phyloP scores from a whole-genome alignment of 2,797 vertebrate genomes.

The Glyptemys insculpta region DNA sequence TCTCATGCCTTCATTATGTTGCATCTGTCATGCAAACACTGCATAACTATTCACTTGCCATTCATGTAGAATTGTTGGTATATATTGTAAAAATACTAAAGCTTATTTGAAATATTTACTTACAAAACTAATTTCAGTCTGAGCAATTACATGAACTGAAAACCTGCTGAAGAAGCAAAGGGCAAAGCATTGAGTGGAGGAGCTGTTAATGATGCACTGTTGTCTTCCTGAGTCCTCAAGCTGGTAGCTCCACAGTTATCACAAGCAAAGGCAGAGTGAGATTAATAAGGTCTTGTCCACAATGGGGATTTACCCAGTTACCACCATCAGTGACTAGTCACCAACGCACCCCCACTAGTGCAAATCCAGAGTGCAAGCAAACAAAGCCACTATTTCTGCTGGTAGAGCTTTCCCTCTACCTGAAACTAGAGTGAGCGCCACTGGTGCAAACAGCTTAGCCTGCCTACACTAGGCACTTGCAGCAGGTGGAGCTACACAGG shows the following conservation, averaged over 20 bases:
- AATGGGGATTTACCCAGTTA: not conserved
- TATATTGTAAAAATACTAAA: not conserved
- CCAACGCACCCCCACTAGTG: not conserved
- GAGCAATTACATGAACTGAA: conserved; percentile 5
- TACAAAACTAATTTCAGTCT: conserved; percentile 15
- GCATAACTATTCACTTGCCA: not conserved
- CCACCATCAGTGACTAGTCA: not conserved
- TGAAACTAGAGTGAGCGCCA: not conserved
- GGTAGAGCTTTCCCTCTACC: not conserved
- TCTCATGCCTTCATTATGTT: not conserved
- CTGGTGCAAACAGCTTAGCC: not conserved
- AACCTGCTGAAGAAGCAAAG: not conserved
- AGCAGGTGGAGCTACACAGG: not conserved
- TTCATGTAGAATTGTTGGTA: conserved; percentile 1
- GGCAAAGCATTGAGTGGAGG: not conserved
- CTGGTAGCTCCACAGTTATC: too few relatives aligned
- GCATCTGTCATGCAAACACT: not conserved
- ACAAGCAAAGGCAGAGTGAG: not conserved
- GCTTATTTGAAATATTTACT: not conserved
- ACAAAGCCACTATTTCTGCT: not conserved
- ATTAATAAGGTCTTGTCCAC: not conserved
- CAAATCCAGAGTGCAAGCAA: not conserved
- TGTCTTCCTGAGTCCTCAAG: not conserved
- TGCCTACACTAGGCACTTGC: not conserved
- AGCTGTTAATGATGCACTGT: fast-evolving